Evolutionary conservation across 1,140 invertebrate genomes (phyloP).

Genomic region (Catajapyx aquilonaris): DNA sequence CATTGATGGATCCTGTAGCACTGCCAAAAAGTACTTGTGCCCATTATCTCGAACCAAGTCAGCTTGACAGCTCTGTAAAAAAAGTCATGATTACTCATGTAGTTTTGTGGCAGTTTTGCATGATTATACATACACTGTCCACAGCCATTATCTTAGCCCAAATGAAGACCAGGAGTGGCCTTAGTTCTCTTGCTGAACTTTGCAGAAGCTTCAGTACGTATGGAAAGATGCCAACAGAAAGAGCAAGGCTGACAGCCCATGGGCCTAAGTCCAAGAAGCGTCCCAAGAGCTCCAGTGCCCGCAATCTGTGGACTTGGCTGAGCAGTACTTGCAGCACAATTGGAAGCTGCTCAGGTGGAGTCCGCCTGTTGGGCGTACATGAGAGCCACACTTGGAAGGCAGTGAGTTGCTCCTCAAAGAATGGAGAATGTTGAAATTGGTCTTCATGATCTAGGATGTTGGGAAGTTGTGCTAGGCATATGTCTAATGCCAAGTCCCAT

Average conservation of each 20-base stretch:
- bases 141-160: conserved; percentile 98
- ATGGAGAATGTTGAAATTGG: conserved; percentile 56
- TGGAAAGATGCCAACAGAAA: conserved; percentile 96
- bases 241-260: conserved; percentile 88
- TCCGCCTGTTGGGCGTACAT: conserved; percentile 48
- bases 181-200: conserved; percentile 73
- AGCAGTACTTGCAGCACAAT: conserved; percentile 88
- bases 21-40: conserved; percentile 82
- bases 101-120: conserved; percentile 5
- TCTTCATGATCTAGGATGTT: conserved; percentile 40
- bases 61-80: conserved; percentile 65
- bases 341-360: conserved; percentile 86
- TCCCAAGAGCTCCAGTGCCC: conserved; percentile 86
- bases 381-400: conserved; percentile 96
- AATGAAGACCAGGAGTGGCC: conserved; percentile 86
- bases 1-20: conserved; percentile 65
- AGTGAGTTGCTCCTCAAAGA: conserved; percentile 95
- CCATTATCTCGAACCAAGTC: conserved; percentile 89
- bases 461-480: conserved; percentile 75
- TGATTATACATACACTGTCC: conserved; percentile 64
- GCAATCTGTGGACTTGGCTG: conserved; percentile 85
- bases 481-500: conserved; percentile 91
- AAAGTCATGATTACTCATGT: too few species aligned
- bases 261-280: conserved; percentile 87
- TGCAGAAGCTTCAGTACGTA: conserved; percentile 93